Evolutionary conservation across 2,113 vertebrate genomes (phyloP).

Genomic region (Mesembrinibis cayennensis): DNA sequence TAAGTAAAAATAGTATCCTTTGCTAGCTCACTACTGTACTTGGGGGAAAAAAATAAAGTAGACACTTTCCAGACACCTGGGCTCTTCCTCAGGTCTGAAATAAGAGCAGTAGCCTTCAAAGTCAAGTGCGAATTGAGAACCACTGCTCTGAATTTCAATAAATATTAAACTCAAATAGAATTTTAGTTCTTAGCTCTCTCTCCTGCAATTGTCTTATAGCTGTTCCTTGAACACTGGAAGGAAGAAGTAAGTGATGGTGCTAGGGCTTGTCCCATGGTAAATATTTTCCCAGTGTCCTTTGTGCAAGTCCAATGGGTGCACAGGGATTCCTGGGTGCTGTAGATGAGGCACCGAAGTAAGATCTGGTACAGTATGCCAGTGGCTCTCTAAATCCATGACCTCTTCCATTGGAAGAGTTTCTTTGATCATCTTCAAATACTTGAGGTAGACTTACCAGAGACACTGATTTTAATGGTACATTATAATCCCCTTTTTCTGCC

Average conservation of each 20-base stretch:
- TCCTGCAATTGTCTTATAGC: not conserved
- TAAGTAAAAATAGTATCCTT: not conserved
- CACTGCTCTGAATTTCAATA: not conserved
- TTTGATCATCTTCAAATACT: not conserved
- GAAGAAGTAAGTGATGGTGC: not conserved
- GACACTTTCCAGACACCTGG: not conserved
- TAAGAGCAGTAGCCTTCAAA: not conserved
- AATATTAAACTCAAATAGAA: not conserved
- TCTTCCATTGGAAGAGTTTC: not conserved
- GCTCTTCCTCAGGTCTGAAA: not conserved
- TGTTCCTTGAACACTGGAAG: not conserved
- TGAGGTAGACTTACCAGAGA: not conserved
- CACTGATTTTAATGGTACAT: not conserved
- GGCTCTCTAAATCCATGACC: not conserved
- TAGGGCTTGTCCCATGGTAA: not conserved
- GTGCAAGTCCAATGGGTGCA: rapidly evolving
- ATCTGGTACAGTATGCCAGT: not conserved
- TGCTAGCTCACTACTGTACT: not conserved
- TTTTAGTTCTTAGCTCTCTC: not conserved
- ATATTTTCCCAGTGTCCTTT: not conserved
- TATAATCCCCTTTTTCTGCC: not conserved
- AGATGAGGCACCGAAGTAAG: not conserved
- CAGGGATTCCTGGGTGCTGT: not conserved
- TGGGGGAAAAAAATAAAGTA: rapidly evolving
- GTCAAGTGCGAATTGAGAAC: not conserved